phyloP scores from a whole-genome alignment of 2,113 vertebrate genomes.

The Pionites leucogaster region DNA sequence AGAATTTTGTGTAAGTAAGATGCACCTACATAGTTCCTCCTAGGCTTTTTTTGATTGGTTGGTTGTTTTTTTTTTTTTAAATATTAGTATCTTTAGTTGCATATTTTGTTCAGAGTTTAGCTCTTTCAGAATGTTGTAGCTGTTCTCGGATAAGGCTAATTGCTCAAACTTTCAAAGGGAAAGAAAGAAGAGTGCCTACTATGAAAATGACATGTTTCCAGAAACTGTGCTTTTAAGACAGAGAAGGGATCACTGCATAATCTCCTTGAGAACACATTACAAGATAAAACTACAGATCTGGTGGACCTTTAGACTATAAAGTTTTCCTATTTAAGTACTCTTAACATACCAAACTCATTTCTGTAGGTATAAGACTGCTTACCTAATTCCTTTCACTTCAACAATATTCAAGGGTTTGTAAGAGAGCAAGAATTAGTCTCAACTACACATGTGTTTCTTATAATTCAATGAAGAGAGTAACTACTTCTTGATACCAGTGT shows the following conservation, averaged over 20 bases:
- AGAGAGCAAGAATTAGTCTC: background rate
- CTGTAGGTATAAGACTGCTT: background rate
- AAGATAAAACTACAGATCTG: background rate
- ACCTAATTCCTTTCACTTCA: background rate
- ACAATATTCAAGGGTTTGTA: background rate
- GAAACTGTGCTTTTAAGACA: background rate
- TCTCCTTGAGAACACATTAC: background rate
- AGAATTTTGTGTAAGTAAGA: background rate
- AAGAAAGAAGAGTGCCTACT: background rate
- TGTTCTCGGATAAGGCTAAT: background rate
- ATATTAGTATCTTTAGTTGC: background rate
- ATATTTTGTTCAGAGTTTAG: background rate
- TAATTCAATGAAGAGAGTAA: background rate
- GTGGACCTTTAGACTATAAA: background rate
- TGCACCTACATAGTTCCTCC: background rate
- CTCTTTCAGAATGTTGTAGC: background rate
- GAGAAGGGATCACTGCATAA: background rate
- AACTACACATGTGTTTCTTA: background rate
- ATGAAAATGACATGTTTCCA: background rate
- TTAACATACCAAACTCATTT: background rate
- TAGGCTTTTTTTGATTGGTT: background rate
- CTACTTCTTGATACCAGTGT: background rate
- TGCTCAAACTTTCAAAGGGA: background rate
- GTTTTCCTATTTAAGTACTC: background rate
- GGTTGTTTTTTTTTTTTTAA: background rate